Base-by-base conservation (phyloP, 2,888 invertebrate species). In the Marasmarcha lunaedactyla region DNA sequence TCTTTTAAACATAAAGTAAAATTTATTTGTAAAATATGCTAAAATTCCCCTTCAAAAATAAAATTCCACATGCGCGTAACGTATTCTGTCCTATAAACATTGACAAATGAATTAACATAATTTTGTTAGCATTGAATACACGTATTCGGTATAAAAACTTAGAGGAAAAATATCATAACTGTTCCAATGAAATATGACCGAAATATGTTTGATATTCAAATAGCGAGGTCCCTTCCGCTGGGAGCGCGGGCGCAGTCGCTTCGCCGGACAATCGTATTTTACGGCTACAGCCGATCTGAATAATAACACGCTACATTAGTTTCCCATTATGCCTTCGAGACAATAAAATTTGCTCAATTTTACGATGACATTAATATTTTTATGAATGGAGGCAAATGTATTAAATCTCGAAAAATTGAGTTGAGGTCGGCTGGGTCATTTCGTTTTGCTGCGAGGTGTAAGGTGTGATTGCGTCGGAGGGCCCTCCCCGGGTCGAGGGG, bases 261-360 rank as follows among this genome's bases (percentile, higher is more conserved):
- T 54, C 58, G 66, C 64, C 71, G 68, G 69, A 71, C 57, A 70
- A 66, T 67, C 74, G 72, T 71, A 78, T 78, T 83, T 81, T 81
- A 83, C 79, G 67, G 78, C 83, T 76, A 68, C 73, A 70, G 61
- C 68, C 73, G 68, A 77, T 71, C 78, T 79, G 83, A 79, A 83
- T 83, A 83, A 83, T 83, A 81, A 78, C 83, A 83, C 83, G 83
- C 71, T 76, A 81, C 83, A 81, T 83, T 83, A 83, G 83, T 77
- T 81, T 83, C 78, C 81, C 81, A 83, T 83, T 83, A 83, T 81
- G 71, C 70, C 76, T 74, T 68, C 79, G 73, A 79, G 78, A 81
- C 79, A 83, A 81, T 83, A 83, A 83, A 83, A 83, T 78, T 83
- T 81, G 74, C 78, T 70, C 83, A 79, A 81, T 79, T 83, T 83